Percentiles rank a stretch among this genome's conserved stretches.
phyloP scores from a whole-genome alignment of 2,113 vertebrate species.

The Indicator indicator region DNA sequence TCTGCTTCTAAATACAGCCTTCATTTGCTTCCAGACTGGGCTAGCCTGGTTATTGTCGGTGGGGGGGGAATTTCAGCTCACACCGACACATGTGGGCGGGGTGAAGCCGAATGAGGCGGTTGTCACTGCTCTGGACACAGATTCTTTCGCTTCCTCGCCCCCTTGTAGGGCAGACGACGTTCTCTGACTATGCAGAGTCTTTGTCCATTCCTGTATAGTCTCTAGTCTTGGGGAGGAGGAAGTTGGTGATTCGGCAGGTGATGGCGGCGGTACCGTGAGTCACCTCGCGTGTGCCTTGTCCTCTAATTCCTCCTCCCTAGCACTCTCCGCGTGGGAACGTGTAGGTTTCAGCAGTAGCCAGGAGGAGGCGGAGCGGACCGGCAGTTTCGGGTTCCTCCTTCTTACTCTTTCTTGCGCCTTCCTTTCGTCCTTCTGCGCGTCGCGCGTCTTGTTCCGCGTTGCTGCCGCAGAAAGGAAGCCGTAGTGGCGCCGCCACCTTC shows the following conservation, averaged over 20 bases:
- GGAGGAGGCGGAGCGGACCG: not conserved
- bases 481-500: not conserved
- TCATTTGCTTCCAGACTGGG: too few relatives aligned
- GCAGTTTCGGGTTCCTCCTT: not conserved
- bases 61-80: too few relatives aligned
- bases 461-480: not conserved
- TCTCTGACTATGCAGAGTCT: not conserved
- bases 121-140: not conserved
- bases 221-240: not conserved
- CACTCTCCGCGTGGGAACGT: not conserved
- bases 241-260: not conserved
- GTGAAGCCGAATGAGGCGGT: not conserved
- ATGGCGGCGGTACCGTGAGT: not conserved
- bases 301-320: not conserved
- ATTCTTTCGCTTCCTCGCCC: not conserved
- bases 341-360: not conserved
- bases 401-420: not conserved
- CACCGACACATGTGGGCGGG: too few relatives aligned
- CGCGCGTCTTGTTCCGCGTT: not conserved
- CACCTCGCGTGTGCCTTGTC: not conserved
- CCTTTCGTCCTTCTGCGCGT: not conserved
- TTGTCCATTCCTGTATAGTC: not conserved
- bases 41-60: too few relatives aligned
- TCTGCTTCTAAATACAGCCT: too few relatives aligned
- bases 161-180: not conserved